These are phyloP conservation scores for Morone chrysops DNA, from an alignment of 2,113 vertebrate genomes.

Conservation along the genomic window DNA sequence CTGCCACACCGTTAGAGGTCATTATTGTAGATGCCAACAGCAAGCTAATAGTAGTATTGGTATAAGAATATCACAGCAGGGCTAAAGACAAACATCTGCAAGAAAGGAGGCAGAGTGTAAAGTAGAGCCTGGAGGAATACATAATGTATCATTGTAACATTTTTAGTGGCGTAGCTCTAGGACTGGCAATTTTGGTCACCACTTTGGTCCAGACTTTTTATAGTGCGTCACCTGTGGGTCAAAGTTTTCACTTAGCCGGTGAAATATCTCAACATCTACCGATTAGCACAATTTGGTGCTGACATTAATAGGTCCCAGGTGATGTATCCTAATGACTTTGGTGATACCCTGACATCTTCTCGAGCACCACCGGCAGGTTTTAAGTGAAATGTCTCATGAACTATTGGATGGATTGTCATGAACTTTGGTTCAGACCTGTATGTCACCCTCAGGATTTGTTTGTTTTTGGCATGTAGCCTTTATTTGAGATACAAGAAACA, in stretches of 20 bases:
- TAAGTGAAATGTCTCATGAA: no score
- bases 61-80: conserved; percentile 40
- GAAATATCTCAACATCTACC: background rate
- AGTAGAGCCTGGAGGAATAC: background rate
- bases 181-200: background rate
- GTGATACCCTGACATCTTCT: background rate
- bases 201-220: background rate
- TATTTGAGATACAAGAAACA: no score
- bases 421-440: no score
- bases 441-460: no score
- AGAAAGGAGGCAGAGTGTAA: conserved; percentile 7
- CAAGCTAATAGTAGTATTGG: conserved; percentile 55
- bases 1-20: conserved; percentile 56
- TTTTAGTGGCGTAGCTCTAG: background rate
- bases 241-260: background rate
- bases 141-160: background rate
- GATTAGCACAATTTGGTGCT: background rate
- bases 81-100: conserved; percentile 22
- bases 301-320: background rate
- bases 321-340: background rate
- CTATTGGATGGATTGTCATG: no score
- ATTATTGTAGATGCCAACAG: conserved; percentile 64
- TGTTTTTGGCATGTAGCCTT: no score
- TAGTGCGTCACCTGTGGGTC: no score
- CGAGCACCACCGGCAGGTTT: no score